Conservation (phyloP, 2,113 vertebrate genomes). For the Strigops habroptila region DNA sequence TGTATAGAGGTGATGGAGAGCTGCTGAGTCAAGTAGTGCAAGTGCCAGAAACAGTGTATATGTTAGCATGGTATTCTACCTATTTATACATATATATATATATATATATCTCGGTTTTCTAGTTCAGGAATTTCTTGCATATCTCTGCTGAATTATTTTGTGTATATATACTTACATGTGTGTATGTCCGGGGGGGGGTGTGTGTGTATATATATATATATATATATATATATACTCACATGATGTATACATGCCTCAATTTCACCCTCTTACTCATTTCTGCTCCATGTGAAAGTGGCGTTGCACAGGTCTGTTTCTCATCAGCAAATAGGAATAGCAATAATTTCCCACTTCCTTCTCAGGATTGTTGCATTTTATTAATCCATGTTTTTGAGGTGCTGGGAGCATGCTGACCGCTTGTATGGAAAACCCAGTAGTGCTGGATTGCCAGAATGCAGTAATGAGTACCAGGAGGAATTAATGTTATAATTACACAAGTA, state of each 20-base stretch:
- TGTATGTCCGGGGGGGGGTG: not conserved
- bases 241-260: rapidly evolving
- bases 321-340: not conserved
- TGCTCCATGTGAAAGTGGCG: not conserved
- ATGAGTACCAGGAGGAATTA: not conserved
- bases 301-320: not conserved
- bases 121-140: not conserved
- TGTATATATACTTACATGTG: not conserved
- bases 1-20: not conserved
- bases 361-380: not conserved
- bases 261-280: not conserved
- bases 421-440: not conserved
- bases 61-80: not conserved
- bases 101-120: not conserved
- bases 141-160: not conserved
- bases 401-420: not conserved
- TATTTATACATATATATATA: not conserved
- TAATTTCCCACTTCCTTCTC: not conserved
- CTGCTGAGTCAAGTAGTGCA: not conserved
- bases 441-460: not conserved
- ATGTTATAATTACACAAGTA: not conserved
- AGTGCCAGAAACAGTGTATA: not conserved
- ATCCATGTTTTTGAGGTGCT: not conserved
- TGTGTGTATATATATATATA: too few species aligned
- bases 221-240: not conserved